Base-by-base conservation (phyloP, 2,113 vertebrate species). In the Phainopepla nitens region DNA sequence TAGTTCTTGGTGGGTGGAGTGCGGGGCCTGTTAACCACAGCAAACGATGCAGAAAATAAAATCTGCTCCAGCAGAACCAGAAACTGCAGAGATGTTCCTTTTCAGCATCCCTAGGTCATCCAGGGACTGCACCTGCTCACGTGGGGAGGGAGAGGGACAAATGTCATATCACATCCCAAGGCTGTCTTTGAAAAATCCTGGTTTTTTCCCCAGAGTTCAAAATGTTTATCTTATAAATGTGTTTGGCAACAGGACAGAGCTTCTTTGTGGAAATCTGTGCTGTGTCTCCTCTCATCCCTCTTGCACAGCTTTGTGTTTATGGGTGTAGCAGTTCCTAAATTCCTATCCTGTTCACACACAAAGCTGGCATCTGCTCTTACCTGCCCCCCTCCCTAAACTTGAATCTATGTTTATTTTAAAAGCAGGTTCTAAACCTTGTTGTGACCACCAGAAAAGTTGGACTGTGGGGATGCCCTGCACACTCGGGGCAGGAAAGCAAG, bases 321-420 rank as follows among this genome's bases (percentile, higher is more conserved):
- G 25, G 12, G 36, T 10, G 3, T 4, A 25, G 23, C 9, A 17
- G 2, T 11, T 77, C 31, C 5, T 28, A 13, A 58, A 62, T 70
- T 47, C 13, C 3, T 10, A 6, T 23, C 3, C 31, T 19, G 12
- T 29, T 65, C 17, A 42, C 17, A 65, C 14, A 66, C 2, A 27
- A 2, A 44, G 16, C 11, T 47, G 27, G 23, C 13, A 25, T 20
- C 3, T 62, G 7, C 6, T 65, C 9, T 36, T 28, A 8, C 7
- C 7, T 44, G 10, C 39, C 5, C 16, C 1, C 0, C 2, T 18
- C 7, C 7, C 24, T 47, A 15, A 61, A 53, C 3, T 13, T 64
- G 20, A 42, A 44, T 13, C 17, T 33, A 1, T 15, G 6, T 41
- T 53, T 58, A 20, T 60, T 71, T 77, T 31, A 58, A n/a, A 77